Percentiles rank a stretch among this genome's conserved stretches.
Conservation (phyloP, 2,888 invertebrate species). For the Azorinus chamasolen region DNA sequence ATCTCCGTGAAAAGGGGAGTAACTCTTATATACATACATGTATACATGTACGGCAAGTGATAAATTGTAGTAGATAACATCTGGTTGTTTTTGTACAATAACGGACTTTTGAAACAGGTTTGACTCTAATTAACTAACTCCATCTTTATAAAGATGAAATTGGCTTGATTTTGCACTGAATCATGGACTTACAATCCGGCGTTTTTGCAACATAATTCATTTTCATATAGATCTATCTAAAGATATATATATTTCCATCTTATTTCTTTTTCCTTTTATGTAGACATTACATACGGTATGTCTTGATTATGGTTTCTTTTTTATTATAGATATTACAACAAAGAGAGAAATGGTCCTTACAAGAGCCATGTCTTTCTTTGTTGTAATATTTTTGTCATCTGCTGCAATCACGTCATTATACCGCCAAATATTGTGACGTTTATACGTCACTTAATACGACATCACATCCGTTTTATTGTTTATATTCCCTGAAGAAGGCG, state of each 20-base stretch:
- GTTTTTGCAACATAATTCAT: slow-evolving; percentile 3
- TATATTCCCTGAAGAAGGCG: neutral
- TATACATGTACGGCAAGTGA: no score
- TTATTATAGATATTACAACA: neutral
- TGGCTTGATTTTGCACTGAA: neutral
- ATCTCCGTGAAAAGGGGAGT: no score
- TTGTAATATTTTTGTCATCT: neutral
- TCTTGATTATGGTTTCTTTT: neutral
- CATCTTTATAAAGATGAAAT: slow-evolving; percentile 1
- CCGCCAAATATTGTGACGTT: neutral
- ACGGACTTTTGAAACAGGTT: no score
- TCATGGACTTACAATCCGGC: neutral
- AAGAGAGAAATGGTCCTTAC: neutral
- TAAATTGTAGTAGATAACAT: no score
- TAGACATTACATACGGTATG: neutral
- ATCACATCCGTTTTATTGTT: neutral
- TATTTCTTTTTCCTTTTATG: neutral
- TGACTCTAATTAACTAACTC: no score
- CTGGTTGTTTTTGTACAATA: no score
- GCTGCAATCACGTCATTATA: neutral
- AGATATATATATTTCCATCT: neutral
- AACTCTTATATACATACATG: no score
- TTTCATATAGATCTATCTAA: neutral
- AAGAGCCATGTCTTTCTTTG: neutral
- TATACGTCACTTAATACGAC: neutral